Evolutionary conservation across 2,113 vertebrate species (phyloP), one percentile per base, ranked within the genome.

Genomic region (Grallaria varia): DNA sequence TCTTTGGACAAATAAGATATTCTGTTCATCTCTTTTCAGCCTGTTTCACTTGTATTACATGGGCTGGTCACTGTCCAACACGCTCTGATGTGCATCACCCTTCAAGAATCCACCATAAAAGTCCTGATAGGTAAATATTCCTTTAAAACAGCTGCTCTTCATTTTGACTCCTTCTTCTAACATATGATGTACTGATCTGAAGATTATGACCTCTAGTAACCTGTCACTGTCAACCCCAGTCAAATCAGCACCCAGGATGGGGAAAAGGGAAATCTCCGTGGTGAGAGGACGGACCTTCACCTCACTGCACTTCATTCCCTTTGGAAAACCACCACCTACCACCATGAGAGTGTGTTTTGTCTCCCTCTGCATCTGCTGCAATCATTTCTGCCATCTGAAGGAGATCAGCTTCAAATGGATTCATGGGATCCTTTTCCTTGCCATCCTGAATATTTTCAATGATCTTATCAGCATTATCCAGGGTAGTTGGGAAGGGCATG

Each of bases 331-430:
- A 84, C 39, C 63, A 97, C 96, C 35, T 93, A 99, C 99, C 99
- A 93, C 98, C 98, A 58, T 98, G 97, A 45, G 98, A 98, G 25
- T 98, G 97, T 11, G 98, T 96, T 92, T 98, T 98, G 16, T 98
- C 99, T 67, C 97, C 97, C 49, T 98, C 98, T n/a, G 98, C 97
- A 78, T 99, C 98, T 89, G 99, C 99, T 22, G 99, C 99, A 77
- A 99, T 99, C 97, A 99, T 99, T 98, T 99, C 99, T n/a, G 99
- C 99, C 99, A 99, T 99, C 96, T 99, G 98, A 96, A 99, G 98
- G 78, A 99, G 98, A 95, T 99, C 99, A 7, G 99, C 99, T 97
- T 99, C 99, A 87, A 98, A 99, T 0, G 99, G 98, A 93, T 99
- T 98, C 1, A 98, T 96, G 40, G 99, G 98, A 92, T 99, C 97